Base-by-base conservation (phyloP, 64 coral and sea anemone species). In the Actinia tenebrosa region DNA sequence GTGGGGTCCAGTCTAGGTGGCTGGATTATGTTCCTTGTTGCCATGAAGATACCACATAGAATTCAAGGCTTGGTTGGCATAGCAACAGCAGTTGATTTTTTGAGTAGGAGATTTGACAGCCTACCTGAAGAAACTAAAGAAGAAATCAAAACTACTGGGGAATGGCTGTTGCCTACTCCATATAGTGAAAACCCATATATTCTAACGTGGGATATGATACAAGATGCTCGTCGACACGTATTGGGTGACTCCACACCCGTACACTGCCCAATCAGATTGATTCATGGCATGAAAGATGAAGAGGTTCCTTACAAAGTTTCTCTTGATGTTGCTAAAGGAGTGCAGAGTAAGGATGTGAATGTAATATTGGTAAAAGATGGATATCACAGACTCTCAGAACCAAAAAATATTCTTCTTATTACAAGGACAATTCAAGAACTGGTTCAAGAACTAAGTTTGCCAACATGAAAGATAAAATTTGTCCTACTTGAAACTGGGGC, bases 1-100 rank as follows among this genome's bases (percentile, higher is more conserved):
- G 86, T 97, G 87, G 94, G 94, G 1, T 97, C 94, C 80, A 97
- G 94, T 58, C 94, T 97, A 50, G 94, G 94, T 75, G 91, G 94
- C 13, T 97, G 94, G 94, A 90, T 97, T 50, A 93, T 93, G 88
- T 59, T 97, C 25, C 88, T 90, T 6, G 91, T 88, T 90, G 94
- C 91, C 30, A 93, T 86, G 80, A 85, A 87, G 44, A 93, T 44
- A 60, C 91, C 94, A 71, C 63, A 93, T 30, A 91, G 84, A 60
- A 85, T 97, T 22, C 79, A 83, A 16, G 94, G 94, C 58, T 86
- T 97, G 79, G 61, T 93, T 42, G 94, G 94, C 27, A 56, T 93
- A 13, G 94, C 94, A 56, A 90, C 86, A 83, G 94, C 94, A 60
- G 75, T 89, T 25, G 88, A 97, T 56, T 97, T 91, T 88, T 16